Percentiles rank a stretch among this genome's conserved stretches.
Conservation (phyloP, 2,797 vertebrate species). For the Lacerta viridis region DNA sequence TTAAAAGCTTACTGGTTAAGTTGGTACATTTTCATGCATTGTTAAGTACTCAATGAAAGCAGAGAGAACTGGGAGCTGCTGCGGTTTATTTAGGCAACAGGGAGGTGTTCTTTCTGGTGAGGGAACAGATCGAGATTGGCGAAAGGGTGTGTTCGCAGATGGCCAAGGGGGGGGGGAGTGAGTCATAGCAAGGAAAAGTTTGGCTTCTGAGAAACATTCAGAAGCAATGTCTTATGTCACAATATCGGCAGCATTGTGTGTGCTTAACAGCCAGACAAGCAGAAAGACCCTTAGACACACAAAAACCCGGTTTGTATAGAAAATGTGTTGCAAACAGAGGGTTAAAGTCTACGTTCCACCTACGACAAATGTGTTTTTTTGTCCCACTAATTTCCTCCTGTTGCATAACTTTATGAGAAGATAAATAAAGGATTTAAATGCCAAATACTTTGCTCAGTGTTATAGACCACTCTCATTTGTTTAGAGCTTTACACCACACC, state of each 20-base stretch:
- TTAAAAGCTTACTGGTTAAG: conserved; percentile 20
- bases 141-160: neutral
- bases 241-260: neutral
- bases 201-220: neutral
- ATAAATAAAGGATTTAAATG: conserved; percentile 46
- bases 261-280: neutral
- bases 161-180: conserved; percentile 10
- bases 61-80: conserved; percentile 15
- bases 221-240: conserved; percentile 11
- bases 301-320: neutral
- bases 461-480: neutral
- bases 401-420: conserved; percentile 37
- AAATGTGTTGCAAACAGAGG: conserved; percentile 48
- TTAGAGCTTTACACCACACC: neutral
- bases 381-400: neutral
- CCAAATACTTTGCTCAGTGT: neutral
- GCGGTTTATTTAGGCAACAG: conserved; percentile 42
- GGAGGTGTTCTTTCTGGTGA: conserved; percentile 20
- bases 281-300: neutral
- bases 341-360: conserved; percentile 35
- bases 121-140: conserved; percentile 21
- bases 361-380: neutral
- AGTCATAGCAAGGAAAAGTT: neutral
- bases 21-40: conserved; percentile 26
- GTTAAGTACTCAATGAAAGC: conserved; percentile 26